These are phyloP conservation scores for Danionella cerebrum DNA, from an alignment of 2,113 vertebrate genomes.

Conservation along the genomic window DNA sequence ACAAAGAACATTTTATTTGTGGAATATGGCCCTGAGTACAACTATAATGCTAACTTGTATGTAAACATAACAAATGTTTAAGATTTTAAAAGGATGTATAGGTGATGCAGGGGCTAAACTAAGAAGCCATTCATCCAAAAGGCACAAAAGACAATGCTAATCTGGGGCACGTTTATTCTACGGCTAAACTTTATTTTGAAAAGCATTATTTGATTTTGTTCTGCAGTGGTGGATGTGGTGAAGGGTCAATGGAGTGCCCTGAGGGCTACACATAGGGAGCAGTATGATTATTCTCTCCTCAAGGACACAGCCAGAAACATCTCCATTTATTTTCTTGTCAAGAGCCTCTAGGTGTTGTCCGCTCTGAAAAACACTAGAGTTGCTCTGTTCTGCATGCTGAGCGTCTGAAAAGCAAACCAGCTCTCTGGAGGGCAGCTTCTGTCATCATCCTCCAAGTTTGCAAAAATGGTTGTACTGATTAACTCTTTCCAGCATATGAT, in stretches of 20 bases:
- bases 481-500: neutral
- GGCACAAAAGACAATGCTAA: no score
- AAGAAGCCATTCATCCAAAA: no score
- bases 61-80: no score
- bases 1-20: no score
- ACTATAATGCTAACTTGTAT: no score
- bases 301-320: conserved; percentile 7
- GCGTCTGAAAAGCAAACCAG: conserved; percentile 23
- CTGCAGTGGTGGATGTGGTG: neutral
- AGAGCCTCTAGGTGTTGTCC: neutral
- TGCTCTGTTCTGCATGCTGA: conserved; percentile 24
- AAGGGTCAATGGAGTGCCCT: neutral
- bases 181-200: no score
- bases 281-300: neutral
- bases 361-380: conserved; percentile 37
- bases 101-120: no score
- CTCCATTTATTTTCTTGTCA: conserved; percentile 23
- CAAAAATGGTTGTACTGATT: neutral
- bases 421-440: neutral
- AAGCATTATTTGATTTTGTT: no score
- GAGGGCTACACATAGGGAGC: neutral
- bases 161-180: no score
- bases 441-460: neutral
- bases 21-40: no score
- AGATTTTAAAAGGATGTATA: no score